Percentiles rank a stretch among this genome's conserved stretches.
These are phyloP conservation scores for Xylocampa areola DNA, from an alignment of 2,888 invertebrate genomes.

Conservation along the genomic window DNA sequence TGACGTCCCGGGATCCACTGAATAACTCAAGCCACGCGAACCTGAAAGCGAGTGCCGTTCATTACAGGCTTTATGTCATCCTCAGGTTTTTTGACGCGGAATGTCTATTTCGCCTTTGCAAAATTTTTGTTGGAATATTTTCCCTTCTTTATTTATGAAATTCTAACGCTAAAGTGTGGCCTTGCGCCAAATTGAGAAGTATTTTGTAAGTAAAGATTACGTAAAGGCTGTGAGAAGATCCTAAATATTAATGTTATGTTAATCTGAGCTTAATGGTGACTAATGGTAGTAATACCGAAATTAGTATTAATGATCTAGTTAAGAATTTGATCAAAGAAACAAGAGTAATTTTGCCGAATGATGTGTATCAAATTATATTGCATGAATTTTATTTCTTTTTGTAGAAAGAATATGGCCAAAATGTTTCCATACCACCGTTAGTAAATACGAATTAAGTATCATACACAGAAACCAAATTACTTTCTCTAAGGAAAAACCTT, in stretches of 20 bases:
- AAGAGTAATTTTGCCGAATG: conserved; percentile 7
- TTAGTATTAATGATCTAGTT: conserved; percentile 25
- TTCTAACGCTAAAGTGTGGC: neutral
- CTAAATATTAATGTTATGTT: conserved; percentile 13
- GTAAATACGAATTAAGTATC: conserved; percentile 7
- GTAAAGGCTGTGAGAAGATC: neutral
- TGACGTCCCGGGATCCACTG: conserved; percentile 59
- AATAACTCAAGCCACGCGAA: conserved; percentile 28
- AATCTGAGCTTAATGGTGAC: conserved; percentile 7
- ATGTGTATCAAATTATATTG: conserved; percentile 29
- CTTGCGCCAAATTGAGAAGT: conserved; percentile 8
- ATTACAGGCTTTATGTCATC: conserved; percentile 43
- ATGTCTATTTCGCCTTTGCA: conserved; percentile 19
- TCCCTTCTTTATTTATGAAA: conserved; percentile 7
- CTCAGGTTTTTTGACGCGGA: conserved; percentile 28
- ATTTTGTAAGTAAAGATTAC: neutral
- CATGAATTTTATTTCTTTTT: conserved; percentile 5
- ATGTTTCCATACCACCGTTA: conserved; percentile 14
- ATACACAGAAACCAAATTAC: conserved; percentile 16
- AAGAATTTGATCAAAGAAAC: conserved; percentile 9
- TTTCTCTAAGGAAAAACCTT: conserved; percentile 1
- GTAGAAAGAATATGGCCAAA: neutral
- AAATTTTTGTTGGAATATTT: conserved; percentile 8
- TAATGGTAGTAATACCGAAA: conserved; percentile 19
- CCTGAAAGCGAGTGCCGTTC: conserved; percentile 24